Percentiles rank a stretch among this genome's conserved stretches.
phyloP scores from a whole-genome alignment of 1,140 invertebrate species.

The Druon quercuslanigerum region DNA sequence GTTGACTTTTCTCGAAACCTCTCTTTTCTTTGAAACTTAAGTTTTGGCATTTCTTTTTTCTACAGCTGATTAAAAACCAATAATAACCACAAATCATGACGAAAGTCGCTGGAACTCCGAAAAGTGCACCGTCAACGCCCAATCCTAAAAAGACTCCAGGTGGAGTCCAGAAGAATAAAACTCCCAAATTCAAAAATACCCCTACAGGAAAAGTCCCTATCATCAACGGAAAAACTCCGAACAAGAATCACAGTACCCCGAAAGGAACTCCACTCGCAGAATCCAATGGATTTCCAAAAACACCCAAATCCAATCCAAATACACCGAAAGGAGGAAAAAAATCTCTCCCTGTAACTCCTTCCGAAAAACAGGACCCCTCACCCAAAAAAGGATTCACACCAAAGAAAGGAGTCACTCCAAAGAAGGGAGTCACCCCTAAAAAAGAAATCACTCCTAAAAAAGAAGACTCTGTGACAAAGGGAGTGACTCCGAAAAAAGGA shows the following conservation, averaged over 20 bases:
- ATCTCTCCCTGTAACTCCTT: background rate
- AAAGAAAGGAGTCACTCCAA: background rate
- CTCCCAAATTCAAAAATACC: conserved; percentile 56
- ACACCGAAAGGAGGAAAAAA: conserved; percentile 8
- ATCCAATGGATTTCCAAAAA: no score
- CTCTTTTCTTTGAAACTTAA: no score
- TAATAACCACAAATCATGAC: background rate
- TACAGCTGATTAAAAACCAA: no score
- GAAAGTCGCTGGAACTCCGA: conserved; percentile 8
- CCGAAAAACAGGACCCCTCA: background rate
- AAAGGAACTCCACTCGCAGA: no score
- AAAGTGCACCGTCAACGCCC: conserved; percentile 12
- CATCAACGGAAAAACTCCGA: conserved; percentile 36
- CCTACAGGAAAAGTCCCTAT: conserved; percentile 46
- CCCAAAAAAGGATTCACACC: background rate
- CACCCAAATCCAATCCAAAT: no score
- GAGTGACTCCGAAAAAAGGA: background rate
- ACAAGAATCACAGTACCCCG: background rate
- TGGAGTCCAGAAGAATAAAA: conserved; percentile 44
- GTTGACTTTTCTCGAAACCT: no score
- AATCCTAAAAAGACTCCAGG: background rate
- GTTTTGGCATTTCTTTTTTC: no score
- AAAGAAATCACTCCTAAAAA: background rate
- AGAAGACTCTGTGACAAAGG: no score
- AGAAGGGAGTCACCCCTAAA: background rate